These are phyloP conservation scores for Neodiprion virginianus DNA, from an alignment of 1,140 invertebrate genomes.

Conservation along the genomic window DNA sequence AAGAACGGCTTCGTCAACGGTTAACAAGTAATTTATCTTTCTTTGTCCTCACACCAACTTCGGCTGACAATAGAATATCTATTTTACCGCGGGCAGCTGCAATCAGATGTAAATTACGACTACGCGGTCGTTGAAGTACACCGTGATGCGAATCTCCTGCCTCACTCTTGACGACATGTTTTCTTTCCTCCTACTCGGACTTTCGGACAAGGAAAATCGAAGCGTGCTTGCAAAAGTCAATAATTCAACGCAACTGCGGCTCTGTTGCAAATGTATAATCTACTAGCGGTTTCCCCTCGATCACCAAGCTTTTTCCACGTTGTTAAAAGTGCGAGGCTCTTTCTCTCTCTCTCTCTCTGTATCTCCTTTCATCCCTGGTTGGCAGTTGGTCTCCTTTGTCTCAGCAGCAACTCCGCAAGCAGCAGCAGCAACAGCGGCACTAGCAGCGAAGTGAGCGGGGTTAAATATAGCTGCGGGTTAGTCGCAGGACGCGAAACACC, in stretches of 20 bases:
- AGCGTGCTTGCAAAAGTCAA: too few relatives aligned
- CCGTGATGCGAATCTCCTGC: slow-evolving; percentile 53
- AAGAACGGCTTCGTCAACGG: too few relatives aligned
- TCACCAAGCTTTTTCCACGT: background rate
- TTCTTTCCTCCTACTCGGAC: slow-evolving; percentile 3
- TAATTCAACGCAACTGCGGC: too few relatives aligned
- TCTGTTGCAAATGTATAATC: too few relatives aligned
- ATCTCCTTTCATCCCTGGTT: background rate
- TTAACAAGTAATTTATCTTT: too few relatives aligned
- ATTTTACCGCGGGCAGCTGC: background rate
- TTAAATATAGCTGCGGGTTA: background rate
- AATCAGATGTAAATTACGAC: slow-evolving; percentile 52
- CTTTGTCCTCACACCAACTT: background rate
- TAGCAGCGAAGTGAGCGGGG: background rate
- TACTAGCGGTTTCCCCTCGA: background rate
- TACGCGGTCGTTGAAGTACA: slow-evolving; percentile 48
- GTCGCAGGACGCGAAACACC: background rate
- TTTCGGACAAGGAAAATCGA: too few relatives aligned
- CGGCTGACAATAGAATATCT: background rate
- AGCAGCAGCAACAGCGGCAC: too few relatives aligned
- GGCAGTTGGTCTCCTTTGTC: too few relatives aligned
- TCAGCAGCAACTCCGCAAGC: too few relatives aligned
- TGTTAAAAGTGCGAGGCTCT: background rate
- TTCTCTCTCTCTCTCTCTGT: background rate
- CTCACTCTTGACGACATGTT: slow-evolving; percentile 49